Conservation (phyloP, 2,113 vertebrate species). For the Cheilinus undulatus region DNA sequence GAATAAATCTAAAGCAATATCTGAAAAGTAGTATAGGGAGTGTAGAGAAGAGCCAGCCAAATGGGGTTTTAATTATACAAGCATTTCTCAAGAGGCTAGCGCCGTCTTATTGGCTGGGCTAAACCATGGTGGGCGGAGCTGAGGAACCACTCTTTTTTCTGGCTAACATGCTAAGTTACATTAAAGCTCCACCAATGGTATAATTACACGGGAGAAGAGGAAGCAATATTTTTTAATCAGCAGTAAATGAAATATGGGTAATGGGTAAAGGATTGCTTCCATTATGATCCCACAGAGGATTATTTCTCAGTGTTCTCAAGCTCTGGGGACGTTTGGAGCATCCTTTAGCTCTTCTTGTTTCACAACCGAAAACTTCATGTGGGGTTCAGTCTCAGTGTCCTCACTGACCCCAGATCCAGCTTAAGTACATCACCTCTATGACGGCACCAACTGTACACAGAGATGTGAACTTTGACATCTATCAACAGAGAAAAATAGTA, state of each 20-base stretch:
- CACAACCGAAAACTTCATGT: neutral
- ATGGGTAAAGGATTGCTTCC: constrained; percentile 35
- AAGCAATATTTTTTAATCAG: constrained; percentile 44
- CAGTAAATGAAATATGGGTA: constrained; percentile 25
- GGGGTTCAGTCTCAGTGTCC: neutral
- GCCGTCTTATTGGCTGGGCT: constrained; percentile 40
- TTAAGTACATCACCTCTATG: neutral
- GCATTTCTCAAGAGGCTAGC: constrained; percentile 43
- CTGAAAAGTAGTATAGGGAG: constrained; percentile 38
- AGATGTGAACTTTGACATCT: too few species aligned
- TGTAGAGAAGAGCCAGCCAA: constrained; percentile 16
- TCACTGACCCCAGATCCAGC: neutral
- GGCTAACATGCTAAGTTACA: constrained; percentile 35
- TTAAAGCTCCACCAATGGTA: constrained; percentile 47
- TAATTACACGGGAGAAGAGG: constrained; percentile 55
- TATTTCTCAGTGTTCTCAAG: constrained; percentile 5
- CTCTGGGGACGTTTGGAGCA: neutral
- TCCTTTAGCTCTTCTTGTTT: constrained; percentile 2
- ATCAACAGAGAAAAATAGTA: too few species aligned
- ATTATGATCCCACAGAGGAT: constrained; percentile 1
- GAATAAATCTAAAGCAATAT: constrained; percentile 61
- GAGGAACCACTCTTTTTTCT: constrained; percentile 38
- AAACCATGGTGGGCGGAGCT: constrained; percentile 32
- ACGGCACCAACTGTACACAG: neutral
- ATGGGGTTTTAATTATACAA: constrained; percentile 52